phyloP scores from a whole-genome alignment of 1,140 invertebrate genomes.

The Ganaspis sp. region DNA sequence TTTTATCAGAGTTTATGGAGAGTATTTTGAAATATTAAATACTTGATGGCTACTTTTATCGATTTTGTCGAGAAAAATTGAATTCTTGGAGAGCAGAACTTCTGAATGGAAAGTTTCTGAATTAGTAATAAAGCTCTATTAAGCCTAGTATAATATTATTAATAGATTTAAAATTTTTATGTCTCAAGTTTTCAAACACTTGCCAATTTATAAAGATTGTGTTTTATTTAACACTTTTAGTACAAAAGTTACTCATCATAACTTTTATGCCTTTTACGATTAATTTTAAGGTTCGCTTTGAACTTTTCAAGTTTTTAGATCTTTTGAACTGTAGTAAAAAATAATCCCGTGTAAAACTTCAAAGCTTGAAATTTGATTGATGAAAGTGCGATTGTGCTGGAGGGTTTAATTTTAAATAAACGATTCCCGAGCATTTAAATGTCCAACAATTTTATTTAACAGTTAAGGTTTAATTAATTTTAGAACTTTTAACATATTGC shows the following conservation, averaged over 20 bases:
- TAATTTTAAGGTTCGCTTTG: not conserved
- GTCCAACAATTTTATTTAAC: not conserved
- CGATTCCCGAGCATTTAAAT: too few species aligned
- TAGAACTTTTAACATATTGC: constrained; percentile 4
- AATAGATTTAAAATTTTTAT: not conserved
- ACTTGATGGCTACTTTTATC: not conserved
- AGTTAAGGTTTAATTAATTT: not conserved
- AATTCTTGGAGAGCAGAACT: not conserved
- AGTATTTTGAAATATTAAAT: not conserved
- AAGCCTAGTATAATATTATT: not conserved
- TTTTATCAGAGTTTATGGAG: not conserved
- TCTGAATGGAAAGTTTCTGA: too few species aligned
- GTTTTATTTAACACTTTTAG: not conserved
- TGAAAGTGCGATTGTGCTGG: not conserved
- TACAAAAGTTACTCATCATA: not conserved
- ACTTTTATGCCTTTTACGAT: not conserved
- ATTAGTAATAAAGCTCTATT: not conserved
- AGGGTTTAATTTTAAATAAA: not conserved
- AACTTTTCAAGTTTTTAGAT: not conserved
- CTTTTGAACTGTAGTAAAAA: not conserved
- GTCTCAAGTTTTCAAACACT: not conserved
- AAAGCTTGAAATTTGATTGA: constrained; percentile 10
- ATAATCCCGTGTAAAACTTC: not conserved
- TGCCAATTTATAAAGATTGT: not conserved
- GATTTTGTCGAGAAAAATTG: not conserved